Base-by-base conservation (phyloP, 2,113 vertebrate genomes). In the Micronisus gabar region DNA sequence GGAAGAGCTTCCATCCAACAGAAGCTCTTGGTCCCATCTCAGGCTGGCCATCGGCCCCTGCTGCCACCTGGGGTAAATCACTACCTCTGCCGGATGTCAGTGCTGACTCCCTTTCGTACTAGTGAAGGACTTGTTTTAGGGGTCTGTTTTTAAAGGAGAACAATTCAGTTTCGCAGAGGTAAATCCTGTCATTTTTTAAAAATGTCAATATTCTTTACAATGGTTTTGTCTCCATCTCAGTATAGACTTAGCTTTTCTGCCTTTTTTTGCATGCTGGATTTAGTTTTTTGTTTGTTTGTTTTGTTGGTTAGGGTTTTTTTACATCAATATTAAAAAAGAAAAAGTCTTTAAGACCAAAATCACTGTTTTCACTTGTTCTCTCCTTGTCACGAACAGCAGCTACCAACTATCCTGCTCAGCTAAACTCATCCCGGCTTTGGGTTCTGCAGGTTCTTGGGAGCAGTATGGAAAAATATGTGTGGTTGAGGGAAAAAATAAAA, bases 271-370 rank as follows among this genome's bases (percentile, higher is more conserved):
- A 75, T 93, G 79, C 86, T 92, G 88, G 58, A 59, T 96, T 70
- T 97, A 75, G 47, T 65, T 66, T 83, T 73, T 72, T 87, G 30
- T 89, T 90, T 80, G 52, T 97, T 97, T 92, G 48, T 95, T 95
- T 84, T 84, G 25, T 79, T 74, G 17, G n/a, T 68, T 47, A 56
- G 53, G 56, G 22, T 93, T 38, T 81, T 98, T 95, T 97, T 97
- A 97, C 86, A 4, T 87, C 67, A 88, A 90, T 90, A 98, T 97
- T 98, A 98, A 98, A 98, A 96, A 94, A 91, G 7, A 59, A 16
- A 73, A 68, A 82, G 38, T 67, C 94, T 83, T 83, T 65, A 94
- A 68, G 45, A 86, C 34, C 41, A 62, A 61, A 91, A 76, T 40
- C 19, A 71, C 50, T 9, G 66, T 72, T 79, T 82, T 40, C 38